Evolutionary conservation across 1,140 invertebrate species (phyloP).

Genomic region (Mycetomoellerius zeteki): DNA sequence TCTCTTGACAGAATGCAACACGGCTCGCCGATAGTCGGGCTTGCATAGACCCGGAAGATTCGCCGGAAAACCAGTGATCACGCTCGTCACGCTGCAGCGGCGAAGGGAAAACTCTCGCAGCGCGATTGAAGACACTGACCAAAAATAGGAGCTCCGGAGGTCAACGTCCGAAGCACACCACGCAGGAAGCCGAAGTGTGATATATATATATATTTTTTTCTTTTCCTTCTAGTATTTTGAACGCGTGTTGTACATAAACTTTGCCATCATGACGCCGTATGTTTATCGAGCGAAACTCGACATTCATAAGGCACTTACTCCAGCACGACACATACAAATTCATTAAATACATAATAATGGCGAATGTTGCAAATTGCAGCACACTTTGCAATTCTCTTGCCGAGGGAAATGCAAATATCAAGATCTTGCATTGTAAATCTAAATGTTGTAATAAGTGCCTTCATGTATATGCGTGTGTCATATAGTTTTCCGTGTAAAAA

Average conservation of each 20-base stretch:
- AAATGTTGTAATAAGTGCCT: too few relatives aligned
- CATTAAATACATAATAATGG: slow-evolving; percentile 28
- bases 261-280: background rate
- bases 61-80: background rate
- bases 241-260: slow-evolving; percentile 17
- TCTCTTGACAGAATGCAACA: slow-evolving; percentile 66
- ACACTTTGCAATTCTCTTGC: background rate
- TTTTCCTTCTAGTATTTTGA: slow-evolving; percentile 46
- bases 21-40: slow-evolving; percentile 14
- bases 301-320: slow-evolving; percentile 22
- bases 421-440: background rate
- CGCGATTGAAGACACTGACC: slow-evolving; percentile 29
- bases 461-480: too few relatives aligned
- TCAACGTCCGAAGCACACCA: slow-evolving; percentile 19
- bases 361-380: slow-evolving; percentile 26
- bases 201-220: slow-evolving; percentile 30
- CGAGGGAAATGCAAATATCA: slow-evolving; percentile 29
- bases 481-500: too few relatives aligned
- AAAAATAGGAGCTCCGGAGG: slow-evolving; percentile 47
- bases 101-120: slow-evolving; percentile 3
- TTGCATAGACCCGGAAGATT: slow-evolving; percentile 18
- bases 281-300: slow-evolving; percentile 40
- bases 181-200: background rate
- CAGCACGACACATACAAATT: background rate
- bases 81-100: background rate